These are phyloP conservation scores for Chaetodon trifasciatus DNA, from an alignment of 2,797 vertebrate genomes.

Conservation along the genomic window DNA sequence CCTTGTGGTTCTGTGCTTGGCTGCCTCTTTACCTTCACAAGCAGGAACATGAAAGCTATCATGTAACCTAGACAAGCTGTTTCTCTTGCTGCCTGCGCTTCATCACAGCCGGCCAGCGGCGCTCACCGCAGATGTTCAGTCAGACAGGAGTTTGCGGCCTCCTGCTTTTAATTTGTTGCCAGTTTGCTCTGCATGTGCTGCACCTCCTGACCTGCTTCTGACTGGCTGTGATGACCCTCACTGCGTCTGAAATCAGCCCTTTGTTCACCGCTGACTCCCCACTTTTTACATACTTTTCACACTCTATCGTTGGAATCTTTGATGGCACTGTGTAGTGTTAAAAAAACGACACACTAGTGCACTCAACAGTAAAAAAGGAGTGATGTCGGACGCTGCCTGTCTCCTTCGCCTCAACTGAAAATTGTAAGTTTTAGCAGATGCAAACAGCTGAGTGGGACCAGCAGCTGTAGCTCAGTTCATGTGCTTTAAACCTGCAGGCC, in stretches of 20 bases:
- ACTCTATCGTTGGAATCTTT: not conserved
- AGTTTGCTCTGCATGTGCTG: constrained; percentile 64
- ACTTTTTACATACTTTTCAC: not conserved
- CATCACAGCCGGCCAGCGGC: constrained; percentile 21
- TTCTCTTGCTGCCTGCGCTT: constrained; percentile 24
- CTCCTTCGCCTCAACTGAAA: constrained; percentile 9
- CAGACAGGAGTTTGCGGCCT: constrained; percentile 50
- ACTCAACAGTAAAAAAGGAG: not conserved
- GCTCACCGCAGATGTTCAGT: constrained; percentile 15
- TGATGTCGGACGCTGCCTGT: constrained; percentile 7
- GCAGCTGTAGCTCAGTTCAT: constrained; percentile 40
- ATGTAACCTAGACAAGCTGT: not conserved
- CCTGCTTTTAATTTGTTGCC: constrained; percentile 45
- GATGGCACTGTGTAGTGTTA: not conserved
- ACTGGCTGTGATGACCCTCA: constrained; percentile 39
- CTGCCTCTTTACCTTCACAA: constrained; percentile 6
- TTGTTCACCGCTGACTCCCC: not conserved
- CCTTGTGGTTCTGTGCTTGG: constrained; percentile 16
- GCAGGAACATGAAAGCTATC: constrained; percentile 1
- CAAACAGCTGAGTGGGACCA: constrained; percentile 38
- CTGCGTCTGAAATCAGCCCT: constrained; percentile 40
- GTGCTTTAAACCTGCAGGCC: constrained; percentile 38
- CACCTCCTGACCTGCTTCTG: constrained; percentile 54
- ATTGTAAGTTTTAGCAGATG: constrained; percentile 23
- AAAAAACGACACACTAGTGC: not conserved